These are phyloP conservation scores for Drosophila barbarae DNA, from an alignment of 2,888 invertebrate species.

Conservation along the genomic window DNA sequence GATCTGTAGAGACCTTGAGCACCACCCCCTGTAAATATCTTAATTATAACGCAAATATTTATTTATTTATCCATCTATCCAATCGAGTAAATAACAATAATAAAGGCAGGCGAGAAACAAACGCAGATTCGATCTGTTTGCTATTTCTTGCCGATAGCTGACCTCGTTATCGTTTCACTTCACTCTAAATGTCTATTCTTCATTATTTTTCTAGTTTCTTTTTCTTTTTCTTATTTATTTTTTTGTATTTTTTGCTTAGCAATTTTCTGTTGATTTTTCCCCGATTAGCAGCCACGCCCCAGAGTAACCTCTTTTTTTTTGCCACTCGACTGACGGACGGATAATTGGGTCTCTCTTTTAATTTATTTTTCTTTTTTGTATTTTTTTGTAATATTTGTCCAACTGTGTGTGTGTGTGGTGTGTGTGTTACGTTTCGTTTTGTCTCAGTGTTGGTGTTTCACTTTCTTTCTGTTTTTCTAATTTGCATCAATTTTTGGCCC, in stretches of 20 bases:
- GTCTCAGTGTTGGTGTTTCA: constrained; percentile 31
- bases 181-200: constrained; percentile 31
- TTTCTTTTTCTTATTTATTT: constrained; percentile 21
- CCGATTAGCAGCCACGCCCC: constrained; percentile 49
- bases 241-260: constrained; percentile 18
- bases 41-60: constrained; percentile 31
- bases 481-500: constrained; percentile 67
- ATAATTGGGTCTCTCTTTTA: constrained; percentile 44
- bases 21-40: constrained; percentile 35
- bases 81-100: constrained; percentile 50
- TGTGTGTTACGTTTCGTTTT: constrained; percentile 31
- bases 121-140: constrained; percentile 22
- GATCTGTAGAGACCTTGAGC: constrained; percentile 28
- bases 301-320: constrained; percentile 39
- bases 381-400: constrained; percentile 42
- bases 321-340: constrained; percentile 19
- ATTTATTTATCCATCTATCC: constrained; percentile 40
- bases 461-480: constrained; percentile 44
- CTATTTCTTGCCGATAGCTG: constrained; percentile 39
- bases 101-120: constrained; percentile 24
- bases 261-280: constrained; percentile 44
- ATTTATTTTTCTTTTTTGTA: constrained; percentile 30
- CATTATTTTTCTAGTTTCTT: constrained; percentile 11
- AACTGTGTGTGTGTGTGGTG: constrained; percentile 30
- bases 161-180: constrained; percentile 51